Base-by-base conservation (phyloP, 1,140 invertebrate species). In the Drosophila asahinai region DNA sequence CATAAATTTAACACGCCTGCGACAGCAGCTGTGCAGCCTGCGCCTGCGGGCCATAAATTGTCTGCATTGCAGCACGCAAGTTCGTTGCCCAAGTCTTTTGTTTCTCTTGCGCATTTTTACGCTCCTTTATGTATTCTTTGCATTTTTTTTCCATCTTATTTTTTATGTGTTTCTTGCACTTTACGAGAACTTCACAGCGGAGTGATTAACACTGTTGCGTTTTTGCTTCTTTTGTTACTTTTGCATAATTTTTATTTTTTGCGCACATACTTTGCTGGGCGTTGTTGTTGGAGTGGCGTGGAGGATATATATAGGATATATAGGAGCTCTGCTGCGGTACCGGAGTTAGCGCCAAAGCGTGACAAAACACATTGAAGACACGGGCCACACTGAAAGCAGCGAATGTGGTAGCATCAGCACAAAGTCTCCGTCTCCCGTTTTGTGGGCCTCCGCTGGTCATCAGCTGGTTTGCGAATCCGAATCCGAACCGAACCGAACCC, bases 341-440 rank as follows among this genome's bases (percentile, higher is more conserved):
- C 63, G 63, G 43, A 66, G 86, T 73, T 76, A 75, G 77, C 81
- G 81, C 81, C 77, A 81, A 82, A 77, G 86, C 86, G 86, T 90
- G 86, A 90, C 86, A 90, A 90, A 90, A 90, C 86, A 90, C 82
- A 86, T 90, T 90, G 86, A 80, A 86, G 86, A 86, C 86, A 81
- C 86, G 86, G 86, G 86, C 86, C 86, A 70, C 86, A 90, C 86
- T 90, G 82, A 90, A 90, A 79, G 86, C 81, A 89, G 78, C 74
- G 63, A 81, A 61, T 72, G 86, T 65, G 78, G 86, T 86, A 91
- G 86, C 86, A 90, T 90, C 86, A 91, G 79, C 86, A 86, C 77
- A 77, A 91, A 90, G 82, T 91, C 86, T 90, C 86, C 65, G 77
- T 80, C 80, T 82, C 80, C 65, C 70, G 61, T 57, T 70, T 63